Percentiles rank a stretch among this genome's conserved stretches.
Evolutionary conservation across 1,140 invertebrate genomes (phyloP).

Genomic region (Subanguina moxae): DNA sequence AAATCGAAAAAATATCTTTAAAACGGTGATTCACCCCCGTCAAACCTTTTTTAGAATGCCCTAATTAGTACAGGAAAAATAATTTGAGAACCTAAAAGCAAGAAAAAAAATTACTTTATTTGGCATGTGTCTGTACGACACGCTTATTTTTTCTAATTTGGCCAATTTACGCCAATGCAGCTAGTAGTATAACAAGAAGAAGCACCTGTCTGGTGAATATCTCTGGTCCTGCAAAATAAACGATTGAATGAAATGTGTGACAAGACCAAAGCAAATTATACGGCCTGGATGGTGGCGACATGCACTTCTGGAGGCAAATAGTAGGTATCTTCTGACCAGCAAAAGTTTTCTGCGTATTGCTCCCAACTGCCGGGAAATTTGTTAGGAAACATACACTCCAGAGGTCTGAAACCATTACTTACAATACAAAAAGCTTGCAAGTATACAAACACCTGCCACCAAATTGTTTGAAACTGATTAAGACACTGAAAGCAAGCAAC

Average conservation of each 20-base stretch:
- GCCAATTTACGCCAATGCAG: too few species aligned
- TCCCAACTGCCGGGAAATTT: conserved; percentile 57
- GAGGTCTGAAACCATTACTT: conserved; percentile 39
- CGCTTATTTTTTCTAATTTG: too few species aligned
- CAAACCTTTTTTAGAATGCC: too few species aligned
- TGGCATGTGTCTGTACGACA: too few species aligned
- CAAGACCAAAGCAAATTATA: too few species aligned
- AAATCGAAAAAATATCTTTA: too few species aligned
- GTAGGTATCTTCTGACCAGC: conserved; percentile 57
- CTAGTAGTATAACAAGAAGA: conserved; percentile 60
- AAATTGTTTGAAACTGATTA: conserved; percentile 56
- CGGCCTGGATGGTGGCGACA: conserved; percentile 38
- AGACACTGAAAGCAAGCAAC: conserved; percentile 53
- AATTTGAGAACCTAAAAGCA: too few species aligned
- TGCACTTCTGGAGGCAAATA: conserved; percentile 52
- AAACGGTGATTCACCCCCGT: too few species aligned
- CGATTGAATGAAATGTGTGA: too few species aligned
- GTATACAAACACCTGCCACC: conserved; percentile 27
- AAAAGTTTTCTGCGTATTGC: conserved; percentile 59
- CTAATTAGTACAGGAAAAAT: too few species aligned
- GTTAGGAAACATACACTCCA: conserved; percentile 53
- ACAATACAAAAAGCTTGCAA: conserved; percentile 30
- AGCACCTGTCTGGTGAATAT: conserved; percentile 40
- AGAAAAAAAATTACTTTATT: too few species aligned
- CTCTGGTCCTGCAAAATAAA: conserved; percentile 12